Conservation (phyloP, 2,113 vertebrate genomes). For the Hydropotes inermis region DNA sequence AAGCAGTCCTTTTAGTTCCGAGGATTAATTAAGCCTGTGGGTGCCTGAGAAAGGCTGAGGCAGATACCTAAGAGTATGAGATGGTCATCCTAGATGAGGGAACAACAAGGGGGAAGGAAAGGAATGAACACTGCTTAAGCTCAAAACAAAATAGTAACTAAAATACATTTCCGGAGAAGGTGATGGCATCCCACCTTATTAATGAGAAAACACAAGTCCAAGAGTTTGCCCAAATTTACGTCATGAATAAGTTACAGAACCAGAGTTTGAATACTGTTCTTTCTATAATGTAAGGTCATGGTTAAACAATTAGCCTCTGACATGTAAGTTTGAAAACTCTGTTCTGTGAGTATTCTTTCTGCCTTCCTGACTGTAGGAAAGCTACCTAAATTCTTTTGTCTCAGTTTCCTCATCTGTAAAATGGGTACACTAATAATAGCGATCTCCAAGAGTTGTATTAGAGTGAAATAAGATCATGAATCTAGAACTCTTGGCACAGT, state of each 20-base stretch:
- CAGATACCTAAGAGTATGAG: not conserved
- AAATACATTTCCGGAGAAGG: not conserved
- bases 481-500: not conserved
- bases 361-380: not conserved
- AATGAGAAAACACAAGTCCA: not conserved
- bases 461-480: not conserved
- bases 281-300: not conserved
- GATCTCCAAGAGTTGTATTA: not conserved
- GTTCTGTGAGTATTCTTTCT: not conserved
- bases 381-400: not conserved
- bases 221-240: not conserved
- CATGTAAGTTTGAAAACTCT: not conserved
- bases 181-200: not conserved
- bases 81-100: not conserved
- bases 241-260: not conserved
- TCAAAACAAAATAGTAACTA: not conserved
- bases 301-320: not conserved
- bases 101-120: not conserved
- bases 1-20: not conserved
- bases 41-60: not conserved
- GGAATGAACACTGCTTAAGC: not conserved
- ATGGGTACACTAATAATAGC: not conserved
- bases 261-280: not conserved
- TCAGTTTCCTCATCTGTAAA: not conserved
- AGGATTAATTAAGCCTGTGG: not conserved